phyloP scores from a whole-genome alignment of 2,113 vertebrate genomes.

The Phalacrocorax brasilianus region DNA sequence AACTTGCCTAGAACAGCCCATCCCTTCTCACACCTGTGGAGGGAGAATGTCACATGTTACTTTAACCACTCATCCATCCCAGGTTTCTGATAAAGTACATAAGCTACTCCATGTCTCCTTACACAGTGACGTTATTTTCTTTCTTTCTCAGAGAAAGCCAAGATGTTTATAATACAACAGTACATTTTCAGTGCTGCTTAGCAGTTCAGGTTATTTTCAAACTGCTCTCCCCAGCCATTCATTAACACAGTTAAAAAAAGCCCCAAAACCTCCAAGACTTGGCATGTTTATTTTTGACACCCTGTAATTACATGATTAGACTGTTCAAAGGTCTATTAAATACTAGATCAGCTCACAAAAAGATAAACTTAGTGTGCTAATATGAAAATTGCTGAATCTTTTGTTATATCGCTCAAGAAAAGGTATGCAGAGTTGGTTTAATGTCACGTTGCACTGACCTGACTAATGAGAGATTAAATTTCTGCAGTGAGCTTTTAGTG shows the following conservation, averaged over 20 bases:
- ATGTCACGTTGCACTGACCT: neutral
- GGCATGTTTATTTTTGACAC: neutral
- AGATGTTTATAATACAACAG: neutral
- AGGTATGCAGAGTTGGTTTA: neutral
- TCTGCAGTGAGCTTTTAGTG: neutral
- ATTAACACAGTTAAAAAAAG: neutral
- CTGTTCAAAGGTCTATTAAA: neutral
- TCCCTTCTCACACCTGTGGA: neutral
- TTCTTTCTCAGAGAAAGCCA: neutral
- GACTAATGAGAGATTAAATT: neutral
- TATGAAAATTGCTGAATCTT: neutral
- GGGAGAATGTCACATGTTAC: neutral
- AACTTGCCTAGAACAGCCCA: neutral
- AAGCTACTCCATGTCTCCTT: neutral
- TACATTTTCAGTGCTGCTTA: neutral
- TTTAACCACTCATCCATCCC: neutral
- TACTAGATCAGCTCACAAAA: neutral
- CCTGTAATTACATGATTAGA: neutral
- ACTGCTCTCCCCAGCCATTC: neutral
- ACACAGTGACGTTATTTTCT: neutral
- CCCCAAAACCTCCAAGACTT: neutral
- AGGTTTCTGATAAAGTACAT: neutral
- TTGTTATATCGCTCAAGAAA: neutral
- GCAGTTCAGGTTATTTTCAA: neutral
- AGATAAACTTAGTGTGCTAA: neutral